Base-by-base conservation (phyloP, 2,113 vertebrate species). In the Speoplatyrhinus poulsoni region DNA sequence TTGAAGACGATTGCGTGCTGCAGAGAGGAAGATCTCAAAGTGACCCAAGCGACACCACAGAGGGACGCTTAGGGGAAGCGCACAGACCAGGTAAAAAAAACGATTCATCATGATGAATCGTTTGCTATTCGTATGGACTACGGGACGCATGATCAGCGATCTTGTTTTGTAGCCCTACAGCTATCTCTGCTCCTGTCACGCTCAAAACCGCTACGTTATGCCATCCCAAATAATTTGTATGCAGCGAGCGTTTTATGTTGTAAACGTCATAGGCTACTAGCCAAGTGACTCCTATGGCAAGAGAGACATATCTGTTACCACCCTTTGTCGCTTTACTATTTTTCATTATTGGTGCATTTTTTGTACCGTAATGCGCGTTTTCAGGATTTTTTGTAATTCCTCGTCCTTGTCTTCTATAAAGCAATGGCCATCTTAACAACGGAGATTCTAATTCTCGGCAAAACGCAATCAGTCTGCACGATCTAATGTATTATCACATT, bases 31-130 rank as follows among this genome's bases (percentile, higher is more conserved):
- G 96, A 88, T 98, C 96, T 65, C 94, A 94, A 87, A 98, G 96
- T 89, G 96, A 98, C 93, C 96, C 96, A 82, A 97, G 91, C 94
- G 93, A 93, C 93, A 93, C 96, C 85, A 90, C 91, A 13, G 95
- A 96, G 60, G 77, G 93, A 75, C 86, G 90, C 69, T 47, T 90
- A 57, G 92, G 83, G 53, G 91, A 93, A 76, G 88, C 90, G 54
- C 90, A 92, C 85, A 83, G 69, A 84, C 77, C 94, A 95, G 96
- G 96, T 96, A 93, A 69, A 66, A 16, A 32, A 32, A 56, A 36
- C 46, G 26, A 26, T 26, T 41, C 2, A 11, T 32, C 8, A 7
- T 32, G 70, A n/a, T n/a, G n/a, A n/a, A n/a, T n/a, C n/a, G n/a
- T n/a, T n/a, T 16, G 12, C 17, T 12, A 41, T 33, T 65, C 47